Evolutionary conservation across 2,113 vertebrate genomes (phyloP).

Genomic region (Bufo gargarizans): DNA sequence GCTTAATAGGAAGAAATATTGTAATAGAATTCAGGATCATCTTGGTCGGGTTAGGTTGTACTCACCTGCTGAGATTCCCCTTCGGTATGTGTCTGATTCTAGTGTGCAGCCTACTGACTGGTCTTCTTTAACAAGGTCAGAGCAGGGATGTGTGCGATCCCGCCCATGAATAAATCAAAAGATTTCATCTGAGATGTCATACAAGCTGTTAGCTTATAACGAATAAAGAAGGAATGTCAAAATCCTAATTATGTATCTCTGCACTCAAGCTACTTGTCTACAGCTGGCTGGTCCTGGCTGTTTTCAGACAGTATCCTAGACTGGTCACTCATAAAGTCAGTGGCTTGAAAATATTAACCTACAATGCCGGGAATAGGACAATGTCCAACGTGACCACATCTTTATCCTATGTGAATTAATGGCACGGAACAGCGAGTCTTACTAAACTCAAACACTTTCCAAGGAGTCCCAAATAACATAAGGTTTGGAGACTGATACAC

Average conservation of each 20-base stretch:
- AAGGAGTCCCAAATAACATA: background rate
- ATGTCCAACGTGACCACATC: slow-evolving; percentile 1
- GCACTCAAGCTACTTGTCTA: slow-evolving; percentile 12
- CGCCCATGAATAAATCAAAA: slow-evolving; percentile 26
- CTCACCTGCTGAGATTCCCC: slow-evolving; percentile 8
- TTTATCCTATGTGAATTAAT: background rate
- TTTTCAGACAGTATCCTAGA: background rate
- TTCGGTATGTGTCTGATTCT: background rate
- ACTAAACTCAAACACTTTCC: background rate
- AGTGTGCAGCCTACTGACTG: background rate
- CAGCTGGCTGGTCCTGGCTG: slow-evolving; percentile 2
- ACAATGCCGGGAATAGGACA: background rate
- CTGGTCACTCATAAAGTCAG: background rate
- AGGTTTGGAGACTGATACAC: background rate
- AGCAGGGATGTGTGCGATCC: slow-evolving; percentile 9
- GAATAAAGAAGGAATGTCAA: background rate
- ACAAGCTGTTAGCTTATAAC: slow-evolving; percentile 39
- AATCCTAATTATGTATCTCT: background rate
- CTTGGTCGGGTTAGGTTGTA: background rate
- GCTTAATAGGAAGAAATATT: background rate
- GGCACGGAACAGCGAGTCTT: background rate
- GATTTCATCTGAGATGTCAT: slow-evolving; percentile 22
- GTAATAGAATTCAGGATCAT: background rate
- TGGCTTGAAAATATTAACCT: slow-evolving; percentile 32
- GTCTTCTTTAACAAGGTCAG: slow-evolving; percentile 21